Evolutionary conservation across 2,888 invertebrate species (phyloP).

Genomic region (Metalampra italica): DNA sequence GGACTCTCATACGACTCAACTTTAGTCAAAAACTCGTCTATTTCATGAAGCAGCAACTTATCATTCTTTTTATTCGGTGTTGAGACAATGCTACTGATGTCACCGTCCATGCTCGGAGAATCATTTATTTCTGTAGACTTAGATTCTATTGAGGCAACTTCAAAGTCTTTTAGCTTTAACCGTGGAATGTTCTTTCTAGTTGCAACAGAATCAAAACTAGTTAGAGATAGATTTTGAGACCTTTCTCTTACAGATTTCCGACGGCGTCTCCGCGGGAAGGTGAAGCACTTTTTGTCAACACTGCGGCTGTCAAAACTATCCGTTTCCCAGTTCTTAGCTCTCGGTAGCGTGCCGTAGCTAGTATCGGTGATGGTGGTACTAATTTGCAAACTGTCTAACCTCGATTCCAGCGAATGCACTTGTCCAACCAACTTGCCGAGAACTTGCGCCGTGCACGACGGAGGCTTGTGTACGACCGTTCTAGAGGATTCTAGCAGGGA

Average conservation of each 20-base stretch:
- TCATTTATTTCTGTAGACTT: constrained; percentile 34
- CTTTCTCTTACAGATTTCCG: constrained; percentile 42
- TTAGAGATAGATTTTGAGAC: constrained; percentile 45
- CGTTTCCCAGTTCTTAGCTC: constrained; percentile 41
- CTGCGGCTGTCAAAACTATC: constrained; percentile 53
- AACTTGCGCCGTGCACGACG: constrained; percentile 69
- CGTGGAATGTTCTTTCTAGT: constrained; percentile 32
- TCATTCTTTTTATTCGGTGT: constrained; percentile 70
- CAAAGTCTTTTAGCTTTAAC: constrained; percentile 30
- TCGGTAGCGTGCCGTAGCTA: constrained; percentile 32
- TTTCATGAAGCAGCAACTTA: constrained; percentile 64
- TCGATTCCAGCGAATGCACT: constrained; percentile 80
- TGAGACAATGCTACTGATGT: constrained; percentile 66
- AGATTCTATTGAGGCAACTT: constrained; percentile 7
- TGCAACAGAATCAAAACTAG: constrained; percentile 47
- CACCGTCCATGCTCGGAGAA: constrained; percentile 66
- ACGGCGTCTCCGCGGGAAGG: constrained; percentile 62
- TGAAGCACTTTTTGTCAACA: constrained; percentile 55
- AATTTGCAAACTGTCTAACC: constrained; percentile 65
- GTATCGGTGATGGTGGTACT: constrained; percentile 45
- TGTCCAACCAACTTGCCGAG: constrained; percentile 79
- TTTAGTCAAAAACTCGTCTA: constrained; percentile 69
- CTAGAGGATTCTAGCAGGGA: constrained; percentile 63
- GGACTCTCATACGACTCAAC: constrained; percentile 67
- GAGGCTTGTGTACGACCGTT: constrained; percentile 65